Base-by-base conservation (phyloP, 1,140 invertebrate genomes). In the Hydropsyche tenuis region DNA sequence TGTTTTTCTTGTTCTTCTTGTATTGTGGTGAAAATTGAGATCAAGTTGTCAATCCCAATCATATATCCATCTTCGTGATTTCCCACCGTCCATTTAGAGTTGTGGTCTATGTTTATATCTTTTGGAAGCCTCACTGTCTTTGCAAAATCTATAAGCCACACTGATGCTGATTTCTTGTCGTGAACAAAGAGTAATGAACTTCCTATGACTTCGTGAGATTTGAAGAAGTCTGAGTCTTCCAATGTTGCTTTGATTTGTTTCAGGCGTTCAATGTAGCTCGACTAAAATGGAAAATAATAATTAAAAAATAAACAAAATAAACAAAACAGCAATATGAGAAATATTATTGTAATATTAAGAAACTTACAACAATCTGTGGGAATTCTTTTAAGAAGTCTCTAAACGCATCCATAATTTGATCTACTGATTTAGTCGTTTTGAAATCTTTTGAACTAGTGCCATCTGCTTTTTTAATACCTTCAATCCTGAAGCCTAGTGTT, bases 111-210 rank as follows among this genome's bases (percentile, higher is more conserved):
- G 51, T 82, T 85, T 53, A 93, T 81, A 68, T 90, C 86, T 0
- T 89, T 87, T 1, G 95, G 94, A 56, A 99, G 84, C 14, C 90
- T 89, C 60, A 94, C 88, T 1, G 96, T 98, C 84, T 99, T 99
- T 7, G 96, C 97, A 85, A 99, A 99, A 85, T 99, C 97, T 69
- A 99, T 99, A 86, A 99, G 90, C 97, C 97, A 99, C 12, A 98
- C 90, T 73, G 92, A 93, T 4, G 96, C 94, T 79, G 91, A 91
- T 69, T 89, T 88, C 16, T 90, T 87, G 81, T 99, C 96, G 84
- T 98, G 97, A 6, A 99, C 95, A 83, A 99, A 98, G 37, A 99
- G 87, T 60, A 99, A 83, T 22, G 96, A 98, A 81, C 94, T 97
- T 46, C 97, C 97, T 75, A 99, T 97, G n/a, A 99, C 89, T 85